phyloP scores from a whole-genome alignment of 2,797 vertebrate species.

The Podarcis lilfordi region DNA sequence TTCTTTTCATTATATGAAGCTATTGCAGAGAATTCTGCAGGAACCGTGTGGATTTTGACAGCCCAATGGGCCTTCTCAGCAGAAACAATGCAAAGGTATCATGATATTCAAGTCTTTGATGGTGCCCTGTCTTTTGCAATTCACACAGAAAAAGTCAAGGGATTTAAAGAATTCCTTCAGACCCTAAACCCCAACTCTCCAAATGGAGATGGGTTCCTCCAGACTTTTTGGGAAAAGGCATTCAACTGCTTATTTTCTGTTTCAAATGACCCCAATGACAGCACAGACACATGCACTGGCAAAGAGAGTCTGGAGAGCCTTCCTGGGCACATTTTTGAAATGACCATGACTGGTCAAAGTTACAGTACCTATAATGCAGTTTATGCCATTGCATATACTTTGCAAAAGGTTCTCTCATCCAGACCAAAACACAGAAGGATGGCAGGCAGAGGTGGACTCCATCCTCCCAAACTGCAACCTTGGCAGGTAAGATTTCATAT shows the following conservation, averaged over 20 bases:
- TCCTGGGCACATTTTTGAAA: not conserved
- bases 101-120: not conserved
- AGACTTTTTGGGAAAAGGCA: not conserved
- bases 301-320: not conserved
- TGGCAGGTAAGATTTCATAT: too few species aligned
- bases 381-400: not conserved
- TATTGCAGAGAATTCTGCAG: too few species aligned
- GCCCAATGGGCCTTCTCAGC: constrained; percentile 18
- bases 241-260: not conserved
- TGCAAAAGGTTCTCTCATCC: too few species aligned
- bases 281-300: not conserved
- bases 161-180: not conserved
- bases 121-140: constrained; percentile 16
- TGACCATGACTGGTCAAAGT: constrained; percentile 8
- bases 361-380: constrained; percentile 4
- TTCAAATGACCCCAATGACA: not conserved
- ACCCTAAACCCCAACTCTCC: not conserved
- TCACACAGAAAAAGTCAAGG: not conserved
- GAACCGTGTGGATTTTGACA: constrained; percentile 8
- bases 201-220: not conserved
- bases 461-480: not conserved
- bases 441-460: too few species aligned
- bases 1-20: too few species aligned
- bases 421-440: too few species aligned
- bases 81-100: not conserved